Evolutionary conservation across 2,113 vertebrate genomes (phyloP), one percentile per base, ranked within the genome.

Genomic region (Oriolus oriolus): DNA sequence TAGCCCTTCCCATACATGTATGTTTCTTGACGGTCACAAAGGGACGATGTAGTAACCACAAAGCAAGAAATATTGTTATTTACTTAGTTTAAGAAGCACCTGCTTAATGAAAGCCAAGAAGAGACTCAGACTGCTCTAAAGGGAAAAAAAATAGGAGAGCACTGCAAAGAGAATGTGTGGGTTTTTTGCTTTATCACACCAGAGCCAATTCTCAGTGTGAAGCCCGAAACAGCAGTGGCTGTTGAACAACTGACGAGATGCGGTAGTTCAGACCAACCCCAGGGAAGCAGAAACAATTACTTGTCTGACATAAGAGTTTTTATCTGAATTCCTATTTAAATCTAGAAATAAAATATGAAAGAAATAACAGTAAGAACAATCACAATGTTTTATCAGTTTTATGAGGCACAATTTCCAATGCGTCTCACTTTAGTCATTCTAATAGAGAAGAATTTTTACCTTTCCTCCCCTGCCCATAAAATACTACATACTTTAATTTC

Each of bases 271-370:
- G 61, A 87, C 11, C 68, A 86, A 13, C n/a, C 57, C n/a, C 35
- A 69, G 73, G 39, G 69, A 89, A 86, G 26, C 24, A 91, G 52
- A 87, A 96, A 79, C 27, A 87, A 90, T 78, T 79, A 80, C 21
- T 84, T 71, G 45, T 53, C 42, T 93, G 42, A 30, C 56, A 47
- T 31, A 10, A 71, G 27, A 77, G 22, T 76, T 84, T 88, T 44
- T 70, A 33, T 26, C 14, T 59, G 24, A 64, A 79, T 60, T 84
- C n/a, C 33, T 73, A 27, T 87, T 79, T 27, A 44, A 86, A 63
- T 57, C 15, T 74, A 79, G 35, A 56, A 60, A 35, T 39, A 78
- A 84, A 77, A 47, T 22, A 50, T 31, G 24, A 13, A 39, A 80
- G 17, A 80, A 83, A 13, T 13, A 63, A 27, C 8, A 65, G 12